These are phyloP conservation scores for Torymus auratus DNA, from an alignment of 2,888 invertebrate species.

Conservation along the genomic window DNA sequence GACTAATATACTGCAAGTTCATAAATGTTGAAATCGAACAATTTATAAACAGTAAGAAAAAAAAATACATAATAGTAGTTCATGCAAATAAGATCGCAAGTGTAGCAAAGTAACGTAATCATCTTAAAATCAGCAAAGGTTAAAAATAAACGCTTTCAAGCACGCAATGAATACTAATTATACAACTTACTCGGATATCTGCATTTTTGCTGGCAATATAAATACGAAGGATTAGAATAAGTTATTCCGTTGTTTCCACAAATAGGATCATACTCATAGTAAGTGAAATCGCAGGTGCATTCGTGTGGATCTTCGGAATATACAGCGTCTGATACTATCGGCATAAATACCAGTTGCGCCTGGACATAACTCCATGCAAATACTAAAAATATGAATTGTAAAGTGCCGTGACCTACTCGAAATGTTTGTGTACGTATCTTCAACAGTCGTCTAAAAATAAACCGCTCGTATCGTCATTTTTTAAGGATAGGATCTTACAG, in stretches of 20 bases:
- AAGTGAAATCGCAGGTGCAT: conserved; percentile 23
- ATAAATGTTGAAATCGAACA: too few species aligned
- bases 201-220: conserved; percentile 34
- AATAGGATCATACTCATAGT: conserved; percentile 29
- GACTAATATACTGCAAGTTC: too few species aligned
- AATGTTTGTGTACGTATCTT: too few species aligned
- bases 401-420: too few species aligned
- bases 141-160: neutral
- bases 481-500: too few species aligned
- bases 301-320: neutral
- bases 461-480: too few species aligned
- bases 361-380: neutral
- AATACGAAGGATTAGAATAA: conserved; percentile 26
- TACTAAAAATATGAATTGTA: conserved; percentile 16
- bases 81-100: too few species aligned
- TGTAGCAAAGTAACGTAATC: too few species aligned
- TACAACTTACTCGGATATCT: conserved; percentile 21
- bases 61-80: too few species aligned
- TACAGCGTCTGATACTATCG: neutral
- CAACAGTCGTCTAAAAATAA: too few species aligned
- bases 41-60: too few species aligned
- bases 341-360: conserved; percentile 27
- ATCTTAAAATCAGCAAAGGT: too few species aligned
- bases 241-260: conserved; percentile 40
- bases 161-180: neutral